These are phyloP conservation scores for Calameuta idolon DNA, from an alignment of 2,888 invertebrate species.

Conservation along the genomic window DNA sequence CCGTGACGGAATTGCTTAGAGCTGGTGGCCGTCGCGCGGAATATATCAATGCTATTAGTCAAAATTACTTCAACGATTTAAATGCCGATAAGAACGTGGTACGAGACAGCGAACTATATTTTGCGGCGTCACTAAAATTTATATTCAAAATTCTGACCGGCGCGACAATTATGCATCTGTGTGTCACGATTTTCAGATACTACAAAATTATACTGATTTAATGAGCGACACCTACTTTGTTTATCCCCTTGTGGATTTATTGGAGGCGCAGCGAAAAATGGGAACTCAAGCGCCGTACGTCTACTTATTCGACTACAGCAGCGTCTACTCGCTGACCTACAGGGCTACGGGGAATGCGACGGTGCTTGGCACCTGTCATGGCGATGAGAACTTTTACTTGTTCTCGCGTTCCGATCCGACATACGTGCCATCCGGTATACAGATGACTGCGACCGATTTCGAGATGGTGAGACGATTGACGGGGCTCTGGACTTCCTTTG, in stretches of 20 bases:
- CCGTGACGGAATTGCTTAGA: no score
- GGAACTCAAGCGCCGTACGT: constrained; percentile 26
- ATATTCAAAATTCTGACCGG: no score
- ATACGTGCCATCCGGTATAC: constrained; percentile 19
- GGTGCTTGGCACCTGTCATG: constrained; percentile 63
- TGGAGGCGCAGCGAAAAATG: constrained; percentile 22
- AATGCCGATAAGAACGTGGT: no score
- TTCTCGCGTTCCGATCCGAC: constrained; percentile 43
- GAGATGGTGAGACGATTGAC: constrained; percentile 58
- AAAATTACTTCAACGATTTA: no score
- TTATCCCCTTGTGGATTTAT: constrained; percentile 28
- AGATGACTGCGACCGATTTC: constrained; percentile 40
- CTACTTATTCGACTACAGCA: constrained; percentile 38
- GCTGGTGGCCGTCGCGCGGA: no score
- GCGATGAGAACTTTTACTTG: constrained; percentile 68
- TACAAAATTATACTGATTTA: constrained; percentile 25
- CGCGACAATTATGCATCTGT: no score
- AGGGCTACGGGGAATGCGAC: constrained; percentile 2
- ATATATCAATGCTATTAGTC: no score
- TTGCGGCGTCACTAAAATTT: no score
- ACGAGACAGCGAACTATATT: no score
- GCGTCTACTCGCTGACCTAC: constrained; percentile 26
- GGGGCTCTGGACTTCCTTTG: constrained; percentile 66
- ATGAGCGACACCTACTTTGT: constrained; percentile 31
- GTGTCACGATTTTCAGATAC: constrained; percentile 21